phyloP scores from a whole-genome alignment of 2,113 vertebrate species.

The Romanogobio albipinnatus region DNA sequence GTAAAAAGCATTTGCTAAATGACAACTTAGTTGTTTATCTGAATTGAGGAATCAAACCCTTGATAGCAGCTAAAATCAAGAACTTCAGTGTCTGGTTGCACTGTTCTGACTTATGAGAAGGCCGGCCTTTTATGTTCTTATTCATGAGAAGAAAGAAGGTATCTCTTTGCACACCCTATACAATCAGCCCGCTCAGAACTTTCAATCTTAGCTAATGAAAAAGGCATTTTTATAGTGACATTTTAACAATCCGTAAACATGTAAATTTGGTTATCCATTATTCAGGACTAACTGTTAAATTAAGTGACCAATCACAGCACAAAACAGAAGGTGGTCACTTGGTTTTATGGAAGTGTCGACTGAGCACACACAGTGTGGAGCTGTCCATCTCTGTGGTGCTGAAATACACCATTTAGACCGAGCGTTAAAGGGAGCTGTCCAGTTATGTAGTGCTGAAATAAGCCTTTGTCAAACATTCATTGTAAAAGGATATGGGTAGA shows the following conservation, averaged over 20 bases:
- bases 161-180: not conserved
- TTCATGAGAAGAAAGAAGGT: not conserved
- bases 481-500: not conserved
- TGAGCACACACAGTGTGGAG: conserved; percentile 15
- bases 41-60: too few species aligned
- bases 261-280: conserved; percentile 4
- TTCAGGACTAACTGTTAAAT: not conserved
- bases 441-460: conserved; percentile 14
- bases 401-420: not conserved
- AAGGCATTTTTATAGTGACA: conserved; percentile 13
- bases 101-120: not conserved
- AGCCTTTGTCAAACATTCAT: not conserved
- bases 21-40: not conserved
- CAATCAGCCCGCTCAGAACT: not conserved
- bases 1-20: not conserved
- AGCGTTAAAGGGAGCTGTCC: conserved; percentile 24
- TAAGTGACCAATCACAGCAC: conserved; percentile 1
- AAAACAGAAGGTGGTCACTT: not conserved
- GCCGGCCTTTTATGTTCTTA: too few species aligned
- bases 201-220: conserved; percentile 16
- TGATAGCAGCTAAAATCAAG: too few species aligned
- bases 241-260: conserved; percentile 15
- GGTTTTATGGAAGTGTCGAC: not conserved
- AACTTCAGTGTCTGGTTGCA: not conserved
- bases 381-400: conserved; percentile 2